These are phyloP conservation scores for Drosophila siamana DNA, from an alignment of 2,888 invertebrate genomes.

Conservation along the genomic window DNA sequence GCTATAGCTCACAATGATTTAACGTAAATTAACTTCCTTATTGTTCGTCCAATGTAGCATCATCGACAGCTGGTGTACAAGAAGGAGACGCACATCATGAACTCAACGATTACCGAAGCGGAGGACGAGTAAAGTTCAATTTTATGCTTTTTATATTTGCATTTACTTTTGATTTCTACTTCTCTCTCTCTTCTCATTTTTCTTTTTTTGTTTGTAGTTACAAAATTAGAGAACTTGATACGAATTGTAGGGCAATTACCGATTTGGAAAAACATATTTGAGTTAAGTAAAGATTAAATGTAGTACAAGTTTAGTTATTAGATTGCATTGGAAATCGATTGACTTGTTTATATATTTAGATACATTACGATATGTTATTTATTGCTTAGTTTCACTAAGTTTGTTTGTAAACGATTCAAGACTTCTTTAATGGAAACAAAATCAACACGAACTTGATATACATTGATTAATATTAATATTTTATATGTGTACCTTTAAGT, in stretches of 20 bases:
- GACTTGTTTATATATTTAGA: conserved; percentile 29
- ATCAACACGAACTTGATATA: conserved; percentile 50
- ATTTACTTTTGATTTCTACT: conserved; percentile 57
- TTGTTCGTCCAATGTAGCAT: conserved; percentile 66
- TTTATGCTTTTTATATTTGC: conserved; percentile 35
- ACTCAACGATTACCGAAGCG: conserved; percentile 90
- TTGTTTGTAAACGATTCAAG: conserved; percentile 43
- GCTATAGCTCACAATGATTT: background rate
- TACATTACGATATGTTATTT: conserved; percentile 52
- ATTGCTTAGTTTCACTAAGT: conserved; percentile 57
- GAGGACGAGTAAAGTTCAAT: conserved; percentile 86
- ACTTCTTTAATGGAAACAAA: conserved; percentile 43
- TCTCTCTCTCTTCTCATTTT: conserved; percentile 30
- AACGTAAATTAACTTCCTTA: background rate
- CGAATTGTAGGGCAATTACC: conserved; percentile 48
- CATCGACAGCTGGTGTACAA: conserved; percentile 83
- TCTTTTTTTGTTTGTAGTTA: conserved; percentile 52
- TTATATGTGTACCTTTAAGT: conserved; percentile 56
- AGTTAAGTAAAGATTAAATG: conserved; percentile 20
- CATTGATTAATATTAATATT: conserved; percentile 51
- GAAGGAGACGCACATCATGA: conserved; percentile 87
- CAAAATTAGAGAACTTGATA: conserved; percentile 55
- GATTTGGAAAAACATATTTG: conserved; percentile 59
- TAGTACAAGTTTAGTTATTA: conserved; percentile 52
- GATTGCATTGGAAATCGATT: conserved; percentile 37